Base-by-base conservation (phyloP, 2,888 invertebrate species). In the Morpho helenor region DNA sequence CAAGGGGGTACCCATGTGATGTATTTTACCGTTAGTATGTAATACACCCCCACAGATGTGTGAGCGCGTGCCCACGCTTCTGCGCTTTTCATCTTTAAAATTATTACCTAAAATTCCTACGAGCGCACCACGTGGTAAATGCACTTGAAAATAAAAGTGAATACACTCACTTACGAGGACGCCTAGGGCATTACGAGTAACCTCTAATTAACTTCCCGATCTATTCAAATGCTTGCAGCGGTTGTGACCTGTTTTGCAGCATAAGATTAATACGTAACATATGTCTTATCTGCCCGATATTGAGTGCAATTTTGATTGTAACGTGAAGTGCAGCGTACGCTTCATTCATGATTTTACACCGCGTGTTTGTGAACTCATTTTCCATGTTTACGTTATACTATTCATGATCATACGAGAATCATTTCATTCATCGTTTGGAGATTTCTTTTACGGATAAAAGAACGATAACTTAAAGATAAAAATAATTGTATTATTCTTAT, bases 11-110 rank as follows among this genome's bases (percentile, higher is more conserved):
- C 7, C 67, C 80, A 76, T 75, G 78, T 80, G 80, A 75, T 73
- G 47, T 69, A 73, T 71, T 70, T 71, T 74, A 68, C 66, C 61
- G 64, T 52, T 62, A 67, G 59, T 65, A 65, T 68, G 62, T 64
- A 68, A 63, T 61, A 67, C 71, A 60, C 68, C 63, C 61, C 63
- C 61, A 64, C 64, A 57, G 54, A 62, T 63, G 60, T 54, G 54
- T 65, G 68, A 58, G 77, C 79, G 75, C 67, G 31, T 31, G 31
- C 64, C 67, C 68, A 46, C 48, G 66, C 69, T 78, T 75, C 77
- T 74, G 79, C 77, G 75, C 80, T 65, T 61, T 79, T 79, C 78
- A 78, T 45, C 62, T 60, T 51, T 57, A 56, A 52, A 61, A 59
- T 60, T 69, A 68, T 64, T 64, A 59, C 59, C 61, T 60, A 51